Conservation (phyloP, 2,113 vertebrate species). For the Chelonoidis abingdonii region DNA sequence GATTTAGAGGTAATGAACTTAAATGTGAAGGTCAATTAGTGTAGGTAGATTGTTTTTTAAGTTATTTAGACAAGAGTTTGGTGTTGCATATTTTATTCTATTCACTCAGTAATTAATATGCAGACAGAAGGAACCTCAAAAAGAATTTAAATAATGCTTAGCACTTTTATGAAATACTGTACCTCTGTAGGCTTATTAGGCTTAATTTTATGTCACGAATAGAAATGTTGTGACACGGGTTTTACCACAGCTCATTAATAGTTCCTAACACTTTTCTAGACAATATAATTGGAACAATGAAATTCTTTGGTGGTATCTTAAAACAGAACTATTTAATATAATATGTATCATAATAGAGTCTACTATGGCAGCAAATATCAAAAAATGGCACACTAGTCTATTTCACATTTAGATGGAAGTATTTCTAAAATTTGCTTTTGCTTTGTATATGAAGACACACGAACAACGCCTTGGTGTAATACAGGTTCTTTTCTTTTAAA, state of each 20-base stretch:
- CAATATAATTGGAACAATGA: not conserved
- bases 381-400: not conserved
- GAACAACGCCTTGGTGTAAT: not conserved
- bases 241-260: not conserved
- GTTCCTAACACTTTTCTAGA: not conserved
- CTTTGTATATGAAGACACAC: not conserved
- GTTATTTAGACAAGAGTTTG: not conserved
- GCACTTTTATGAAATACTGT: not conserved
- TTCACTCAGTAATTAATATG: not conserved
- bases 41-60: not conserved
- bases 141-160: not conserved
- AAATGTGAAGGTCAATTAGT: slow-evolving; percentile 27
- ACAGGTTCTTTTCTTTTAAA: not conserved
- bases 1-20: slow-evolving; percentile 54
- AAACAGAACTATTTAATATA: not conserved
- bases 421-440: not conserved
- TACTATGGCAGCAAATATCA: not conserved
- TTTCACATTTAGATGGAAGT: not conserved
- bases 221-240: not conserved
- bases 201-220: not conserved
- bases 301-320: not conserved
- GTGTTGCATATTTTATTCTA: slow-evolving; percentile 1
- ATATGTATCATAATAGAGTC: not conserved
- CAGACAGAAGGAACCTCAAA: not conserved
- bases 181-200: not conserved